Base-by-base conservation (phyloP, 53 echinoderm and acorn worm species). In the Patiria pectinifera region DNA sequence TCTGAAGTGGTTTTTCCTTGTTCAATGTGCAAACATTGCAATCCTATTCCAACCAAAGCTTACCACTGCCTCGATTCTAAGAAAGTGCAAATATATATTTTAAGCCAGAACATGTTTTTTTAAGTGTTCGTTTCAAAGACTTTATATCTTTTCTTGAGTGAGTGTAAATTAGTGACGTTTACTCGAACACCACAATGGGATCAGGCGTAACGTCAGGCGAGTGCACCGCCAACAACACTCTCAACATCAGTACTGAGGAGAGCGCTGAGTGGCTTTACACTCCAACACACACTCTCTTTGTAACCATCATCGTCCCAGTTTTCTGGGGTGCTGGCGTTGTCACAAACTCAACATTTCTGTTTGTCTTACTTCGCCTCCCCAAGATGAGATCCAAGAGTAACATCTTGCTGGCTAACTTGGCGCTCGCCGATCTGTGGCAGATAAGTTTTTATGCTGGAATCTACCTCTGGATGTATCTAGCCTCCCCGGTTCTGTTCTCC, bases 401-500 rank as follows among this genome's bases (percentile, higher is more conserved):
- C 46, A 26, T 78, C 3, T 87, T 75, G 76, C 35, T 87, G 61
- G 78, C 76, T 12, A 14, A 76, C 87, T 59, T 87, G 18, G 76
- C 87, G 26, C 48, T 87, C 26, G 25, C 87, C 35, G 87, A 87
- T 77, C 58, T 83, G 25, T 83, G 83, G 58, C 83, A 85, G 85
- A 45, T 26, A 16, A 45, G 45, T 4, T 85, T 18, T 2, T 26
- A 45, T 70, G 23, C 49, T 12, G 2, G 12, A 4, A 18, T 44
- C 22, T 48, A 53, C 11, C 43, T 86, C 4, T 87, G 59, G 59
- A n/a, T 12, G 61, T 76, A 87, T 48, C 2, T 76, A 2, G 8
- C 87, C 4, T 87, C 87, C 7, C 76, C 87, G 15, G 76, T 60
- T 23, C 14, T 11, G 35, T 35, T 11, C 9, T 10, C 24, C 49